phyloP scores from a whole-genome alignment of 2,888 invertebrate species.

The Minunthozetes semirufus region DNA sequence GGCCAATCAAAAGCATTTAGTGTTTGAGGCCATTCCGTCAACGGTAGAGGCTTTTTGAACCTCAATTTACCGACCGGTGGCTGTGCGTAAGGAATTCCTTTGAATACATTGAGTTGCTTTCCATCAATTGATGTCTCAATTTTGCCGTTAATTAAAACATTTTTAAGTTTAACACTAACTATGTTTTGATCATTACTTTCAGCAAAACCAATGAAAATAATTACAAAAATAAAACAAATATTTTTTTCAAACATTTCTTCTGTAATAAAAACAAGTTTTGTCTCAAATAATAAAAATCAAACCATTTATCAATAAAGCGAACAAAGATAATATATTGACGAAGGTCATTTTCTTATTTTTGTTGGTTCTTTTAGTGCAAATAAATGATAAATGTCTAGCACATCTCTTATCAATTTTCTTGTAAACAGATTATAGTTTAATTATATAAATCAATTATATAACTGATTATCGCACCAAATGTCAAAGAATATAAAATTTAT shows the following conservation, averaged over 20 bases:
- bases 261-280: no score
- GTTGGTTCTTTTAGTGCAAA: no score
- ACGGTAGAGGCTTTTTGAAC: neutral
- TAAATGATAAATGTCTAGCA: no score
- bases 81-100: slow-evolving; percentile 8
- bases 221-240: neutral
- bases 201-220: neutral
- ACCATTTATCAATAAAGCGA: no score
- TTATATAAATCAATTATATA: no score
- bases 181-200: neutral
- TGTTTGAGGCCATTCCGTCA: neutral
- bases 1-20: neutral
- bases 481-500: no score
- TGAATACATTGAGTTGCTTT: neutral
- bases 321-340: no score
- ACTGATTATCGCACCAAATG: no score
- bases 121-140: neutral
- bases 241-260: neutral
- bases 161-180: neutral
- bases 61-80: neutral
- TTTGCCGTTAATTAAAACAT: slow-evolving; percentile 7
- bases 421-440: no score
- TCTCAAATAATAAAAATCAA: no score
- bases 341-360: no score
- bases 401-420: no score